Evolutionary conservation across 1,140 invertebrate species (phyloP), one percentile per base, ranked within the genome.

Genomic region (Pseudobourletiella spinata): DNA sequence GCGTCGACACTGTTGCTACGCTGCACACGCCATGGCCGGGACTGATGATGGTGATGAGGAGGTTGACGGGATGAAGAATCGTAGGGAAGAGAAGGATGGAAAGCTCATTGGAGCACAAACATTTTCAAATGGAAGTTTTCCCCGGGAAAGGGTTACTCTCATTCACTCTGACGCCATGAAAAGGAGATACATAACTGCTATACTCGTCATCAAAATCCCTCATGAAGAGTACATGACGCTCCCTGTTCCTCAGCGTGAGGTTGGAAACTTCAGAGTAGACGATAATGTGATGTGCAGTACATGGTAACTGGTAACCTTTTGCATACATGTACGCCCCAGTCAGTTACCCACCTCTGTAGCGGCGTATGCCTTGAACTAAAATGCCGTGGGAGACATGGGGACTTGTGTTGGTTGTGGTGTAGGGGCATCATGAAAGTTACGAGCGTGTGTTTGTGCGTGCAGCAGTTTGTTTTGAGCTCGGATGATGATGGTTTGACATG

Each of bases 21-120:
- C n/a, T n/a, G n/a, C n/a, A n/a, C n/a, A n/a, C n/a, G n/a, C n/a
- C n/a, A n/a, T n/a, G n/a, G n/a, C n/a, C n/a, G 25, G 3, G 32
- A 11, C n/a, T n/a, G n/a, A n/a, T n/a, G n/a, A n/a, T n/a, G n/a
- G n/a, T n/a, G n/a, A n/a, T 8, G 18, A 26, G 50, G 43, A 60
- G 50, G 43, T 51, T 60, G 58, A 28, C 29, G 44, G 6, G 30
- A 60, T 29, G 58, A 60, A 60, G 39, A 61, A 59, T 64, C 18
- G 43, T n/a, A 50, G n/a, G 25, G 3, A 42, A 48, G 44, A 48
- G 44, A 48, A 18, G 6, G 44, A 48, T 14, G 6, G 6, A 11
- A 22, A 22, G 44, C 14, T 8, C 6, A 15, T 11, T 6, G 22
- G 11, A 15, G 44, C 6, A 18, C 14, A 6, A 6, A 6, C 14